Percentiles rank a stretch among this genome's conserved stretches.
Evolutionary conservation across 2,888 invertebrate species (phyloP).

Genomic region (Anoplius nigerrimus): DNA sequence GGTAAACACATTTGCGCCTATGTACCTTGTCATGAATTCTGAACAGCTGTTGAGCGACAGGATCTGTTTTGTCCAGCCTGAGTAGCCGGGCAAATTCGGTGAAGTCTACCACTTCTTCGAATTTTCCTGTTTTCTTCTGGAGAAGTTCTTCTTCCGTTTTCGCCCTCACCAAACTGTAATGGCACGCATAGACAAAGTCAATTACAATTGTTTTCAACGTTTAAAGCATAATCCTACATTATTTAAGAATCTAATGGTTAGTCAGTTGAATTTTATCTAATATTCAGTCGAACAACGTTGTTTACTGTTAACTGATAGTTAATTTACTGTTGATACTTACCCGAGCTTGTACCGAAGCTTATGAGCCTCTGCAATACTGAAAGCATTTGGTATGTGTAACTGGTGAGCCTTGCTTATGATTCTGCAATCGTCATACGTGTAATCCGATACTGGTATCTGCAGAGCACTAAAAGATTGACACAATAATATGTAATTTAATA

Average conservation of each 20-base stretch:
- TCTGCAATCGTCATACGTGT: slow-evolving; percentile 94
- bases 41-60: slow-evolving; percentile 79
- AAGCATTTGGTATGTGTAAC: slow-evolving; percentile 86
- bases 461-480: slow-evolving; percentile 81
- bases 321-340: slow-evolving; percentile 75
- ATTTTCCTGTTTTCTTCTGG: slow-evolving; percentile 59
- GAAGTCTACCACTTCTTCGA: slow-evolving; percentile 65
- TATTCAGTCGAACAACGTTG: background rate
- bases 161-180: slow-evolving; percentile 62
- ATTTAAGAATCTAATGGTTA: background rate
- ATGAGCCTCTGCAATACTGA: slow-evolving; percentile 85
- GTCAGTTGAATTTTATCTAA: background rate
- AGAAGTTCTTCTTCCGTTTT: slow-evolving; percentile 73
- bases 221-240: background rate
- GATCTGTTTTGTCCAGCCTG: slow-evolving; percentile 78
- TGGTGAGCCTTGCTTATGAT: slow-evolving; percentile 90
- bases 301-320: background rate
- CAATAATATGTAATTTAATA: background rate
- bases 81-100: slow-evolving; percentile 81
- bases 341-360: slow-evolving; percentile 86
- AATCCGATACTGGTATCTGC: slow-evolving; percentile 90
- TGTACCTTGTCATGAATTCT: slow-evolving; percentile 82
- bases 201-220: background rate
- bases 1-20: slow-evolving; percentile 7
- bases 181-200: too few relatives aligned